Evolutionary conservation across 30 jellyfish, hydroid and myxozoan species (phyloP).

Genomic region (Hydractinia symbiolongicarpus): DNA sequence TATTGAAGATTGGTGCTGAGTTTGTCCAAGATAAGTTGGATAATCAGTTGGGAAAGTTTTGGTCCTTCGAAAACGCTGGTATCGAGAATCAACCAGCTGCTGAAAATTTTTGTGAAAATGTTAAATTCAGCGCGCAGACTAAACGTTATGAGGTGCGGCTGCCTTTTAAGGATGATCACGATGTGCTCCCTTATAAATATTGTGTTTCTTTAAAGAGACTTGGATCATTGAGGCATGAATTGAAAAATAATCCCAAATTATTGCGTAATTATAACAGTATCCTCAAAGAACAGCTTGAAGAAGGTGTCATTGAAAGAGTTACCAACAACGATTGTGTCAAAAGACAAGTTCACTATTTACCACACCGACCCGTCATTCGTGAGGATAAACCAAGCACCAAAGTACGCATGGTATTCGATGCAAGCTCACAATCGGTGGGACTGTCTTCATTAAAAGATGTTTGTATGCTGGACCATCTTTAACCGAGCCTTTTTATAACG

Average conservation of each 20-base stretch:
- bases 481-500: conserved; percentile 32
- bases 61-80: too few species aligned
- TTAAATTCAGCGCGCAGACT: too few species aligned
- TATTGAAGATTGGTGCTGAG: background rate
- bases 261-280: conserved; percentile 28
- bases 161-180: conserved; percentile 36
- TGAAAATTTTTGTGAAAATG: too few species aligned
- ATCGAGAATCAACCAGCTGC: too few species aligned
- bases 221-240: conserved; percentile 6
- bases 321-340: conserved; percentile 1
- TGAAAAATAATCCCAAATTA: conserved; percentile 23
- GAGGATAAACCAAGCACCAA: conserved; percentile 50
- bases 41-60: too few species aligned
- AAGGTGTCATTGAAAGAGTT: conserved; percentile 47
- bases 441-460: conserved; percentile 42
- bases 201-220: conserved; percentile 1
- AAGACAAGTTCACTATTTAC: conserved; percentile 48
- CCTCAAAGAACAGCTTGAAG: conserved; percentile 37
- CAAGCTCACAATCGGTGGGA: conserved; percentile 25
- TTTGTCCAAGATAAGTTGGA: background rate
- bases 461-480: conserved; percentile 44
- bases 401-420: conserved; percentile 57
- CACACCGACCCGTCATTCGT: conserved; percentile 60
- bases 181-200: conserved; percentile 33
- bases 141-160: conserved; percentile 38